These are phyloP conservation scores for Philereme transversata DNA, from an alignment of 2,888 invertebrate species.

Conservation along the genomic window DNA sequence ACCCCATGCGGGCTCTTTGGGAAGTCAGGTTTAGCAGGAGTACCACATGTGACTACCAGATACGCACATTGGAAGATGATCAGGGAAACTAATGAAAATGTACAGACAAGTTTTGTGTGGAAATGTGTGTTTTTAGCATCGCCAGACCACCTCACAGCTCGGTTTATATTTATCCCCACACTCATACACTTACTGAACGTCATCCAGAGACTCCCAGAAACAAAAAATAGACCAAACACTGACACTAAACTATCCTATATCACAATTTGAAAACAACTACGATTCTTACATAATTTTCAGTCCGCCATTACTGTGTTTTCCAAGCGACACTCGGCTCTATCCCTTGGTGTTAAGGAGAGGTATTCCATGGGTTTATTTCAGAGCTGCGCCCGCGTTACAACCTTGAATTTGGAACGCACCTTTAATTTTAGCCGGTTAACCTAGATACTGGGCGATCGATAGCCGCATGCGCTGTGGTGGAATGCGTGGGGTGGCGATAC, in stretches of 20 bases:
- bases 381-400: conserved; percentile 78
- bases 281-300: conserved; percentile 77
- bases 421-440: conserved; percentile 84
- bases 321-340: conserved; percentile 70
- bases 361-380: conserved; percentile 73
- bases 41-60: neutral
- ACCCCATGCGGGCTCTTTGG: conserved; percentile 7
- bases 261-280: conserved; percentile 61
- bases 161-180: conserved; percentile 71
- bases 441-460: conserved; percentile 80
- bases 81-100: conserved; percentile 7
- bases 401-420: conserved; percentile 82
- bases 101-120: conserved; percentile 21
- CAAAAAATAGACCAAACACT: conserved; percentile 38
- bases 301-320: conserved; percentile 66
- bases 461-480: conserved; percentile 74
- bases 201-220: conserved; percentile 56
- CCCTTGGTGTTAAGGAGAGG: conserved; percentile 24
- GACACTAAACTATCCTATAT: conserved; percentile 52
- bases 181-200: conserved; percentile 65
- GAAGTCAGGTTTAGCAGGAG: neutral
- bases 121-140: conserved; percentile 33
- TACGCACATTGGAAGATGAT: neutral
- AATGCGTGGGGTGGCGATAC: conserved; percentile 51
- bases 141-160: conserved; percentile 42